phyloP scores from a whole-genome alignment of 2,888 invertebrate genomes.

The Euproctis similis region DNA sequence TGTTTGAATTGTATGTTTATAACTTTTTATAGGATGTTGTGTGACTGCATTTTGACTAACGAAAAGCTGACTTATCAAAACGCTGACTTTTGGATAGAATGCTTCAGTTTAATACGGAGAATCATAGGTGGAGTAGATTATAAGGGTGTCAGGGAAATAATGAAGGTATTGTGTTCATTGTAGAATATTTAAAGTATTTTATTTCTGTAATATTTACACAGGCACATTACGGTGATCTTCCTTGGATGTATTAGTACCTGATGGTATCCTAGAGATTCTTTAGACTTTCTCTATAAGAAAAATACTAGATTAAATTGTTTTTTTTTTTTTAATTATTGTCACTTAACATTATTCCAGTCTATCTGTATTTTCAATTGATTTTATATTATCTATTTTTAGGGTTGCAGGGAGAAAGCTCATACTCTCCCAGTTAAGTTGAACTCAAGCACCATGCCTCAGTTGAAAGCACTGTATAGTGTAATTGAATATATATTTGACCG shows the following conservation, averaged over 20 bases:
- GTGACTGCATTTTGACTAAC: conserved; percentile 88
- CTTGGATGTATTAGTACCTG: no score
- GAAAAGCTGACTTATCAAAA: conserved; percentile 89
- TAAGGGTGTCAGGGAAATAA: conserved; percentile 94
- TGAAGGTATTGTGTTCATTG: conserved; percentile 79
- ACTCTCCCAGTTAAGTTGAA: conserved; percentile 86
- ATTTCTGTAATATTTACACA: not conserved
- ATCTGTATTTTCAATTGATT: not conserved
- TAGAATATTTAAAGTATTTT: conserved; percentile 7
- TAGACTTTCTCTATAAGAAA: no score
- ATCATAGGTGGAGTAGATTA: conserved; percentile 95
- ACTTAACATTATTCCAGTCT: no score
- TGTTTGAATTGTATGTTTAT: no score
- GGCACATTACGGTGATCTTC: no score
- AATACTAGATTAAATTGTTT: no score
- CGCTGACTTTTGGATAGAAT: conserved; percentile 92
- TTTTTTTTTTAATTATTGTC: no score
- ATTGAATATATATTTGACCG: conserved; percentile 94
- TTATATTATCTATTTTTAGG: conserved; percentile 55
- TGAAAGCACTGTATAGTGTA: conserved; percentile 87
- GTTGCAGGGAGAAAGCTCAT: conserved; percentile 91
- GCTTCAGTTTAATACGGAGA: conserved; percentile 87
- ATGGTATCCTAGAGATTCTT: no score
- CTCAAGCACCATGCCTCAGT: conserved; percentile 86
- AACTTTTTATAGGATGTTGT: conserved; percentile 80